A percentile compares a stretch with the other conserved stretches of the same genome.
These are phyloP conservation scores for Leiothrix lutea DNA, from an alignment of 2,113 vertebrate genomes.

Conservation along the genomic window DNA sequence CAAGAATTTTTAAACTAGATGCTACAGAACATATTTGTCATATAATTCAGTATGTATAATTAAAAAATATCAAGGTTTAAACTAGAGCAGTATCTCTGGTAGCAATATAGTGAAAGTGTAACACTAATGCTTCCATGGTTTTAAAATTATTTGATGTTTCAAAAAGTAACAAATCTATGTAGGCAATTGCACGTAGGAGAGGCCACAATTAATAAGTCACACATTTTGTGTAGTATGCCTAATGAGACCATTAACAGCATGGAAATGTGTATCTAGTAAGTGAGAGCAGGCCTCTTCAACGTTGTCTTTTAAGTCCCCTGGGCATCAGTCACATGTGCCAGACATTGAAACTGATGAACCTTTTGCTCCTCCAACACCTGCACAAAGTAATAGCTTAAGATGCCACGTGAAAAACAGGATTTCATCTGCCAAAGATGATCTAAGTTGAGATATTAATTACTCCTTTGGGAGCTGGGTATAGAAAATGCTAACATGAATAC, in stretches of 20 bases:
- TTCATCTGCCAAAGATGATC: slow-evolving; percentile 50
- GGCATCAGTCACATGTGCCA: neutral
- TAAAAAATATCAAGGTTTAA: neutral
- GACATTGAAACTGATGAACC: neutral
- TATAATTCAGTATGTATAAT: neutral
- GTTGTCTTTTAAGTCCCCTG: neutral
- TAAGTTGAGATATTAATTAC: slow-evolving; percentile 54
- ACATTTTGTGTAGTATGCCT: neutral
- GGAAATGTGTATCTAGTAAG: neutral
- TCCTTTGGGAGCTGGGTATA: slow-evolving; percentile 16
- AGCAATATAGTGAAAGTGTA: neutral
- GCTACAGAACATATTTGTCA: fast-evolving
- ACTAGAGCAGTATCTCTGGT: neutral
- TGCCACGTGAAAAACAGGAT: neutral
- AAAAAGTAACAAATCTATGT: neutral
- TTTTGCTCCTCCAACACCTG: slow-evolving; percentile 49
- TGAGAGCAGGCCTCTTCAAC: neutral
- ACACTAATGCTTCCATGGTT: neutral
- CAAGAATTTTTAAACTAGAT: neutral
- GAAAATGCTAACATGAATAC: slow-evolving; percentile 3
- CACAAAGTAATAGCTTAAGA: neutral
- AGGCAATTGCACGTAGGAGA: neutral
- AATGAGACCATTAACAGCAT: slow-evolving; percentile 27
- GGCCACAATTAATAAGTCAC: neutral
- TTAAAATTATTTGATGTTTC: neutral